These are phyloP conservation scores for Andricus quercusramuli DNA, from an alignment of 2,888 invertebrate genomes.

Conservation along the genomic window DNA sequence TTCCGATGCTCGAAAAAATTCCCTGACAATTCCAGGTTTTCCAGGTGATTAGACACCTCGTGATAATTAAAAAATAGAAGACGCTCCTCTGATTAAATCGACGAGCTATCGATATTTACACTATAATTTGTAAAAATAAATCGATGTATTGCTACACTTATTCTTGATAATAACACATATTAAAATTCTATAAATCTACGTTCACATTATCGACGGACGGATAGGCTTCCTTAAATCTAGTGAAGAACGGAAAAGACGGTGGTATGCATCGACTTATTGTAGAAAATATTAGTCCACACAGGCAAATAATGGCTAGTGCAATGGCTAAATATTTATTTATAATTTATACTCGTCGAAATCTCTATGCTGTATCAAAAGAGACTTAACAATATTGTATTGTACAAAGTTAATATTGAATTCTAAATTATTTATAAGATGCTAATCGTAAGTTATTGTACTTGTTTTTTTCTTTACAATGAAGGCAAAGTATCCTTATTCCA, in stretches of 20 bases:
- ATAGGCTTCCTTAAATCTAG: constrained; percentile 31
- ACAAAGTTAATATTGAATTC: neutral
- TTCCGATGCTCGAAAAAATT: too few species aligned
- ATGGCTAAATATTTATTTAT: constrained; percentile 14
- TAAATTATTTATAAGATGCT: neutral
- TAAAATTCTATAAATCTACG: constrained; percentile 27
- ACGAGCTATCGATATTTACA: constrained; percentile 27
- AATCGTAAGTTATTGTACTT: neutral
- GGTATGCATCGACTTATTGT: constrained; percentile 27
- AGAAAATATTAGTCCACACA: constrained; percentile 14
- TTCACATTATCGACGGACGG: constrained; percentile 34
- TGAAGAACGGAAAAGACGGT: constrained; percentile 41
- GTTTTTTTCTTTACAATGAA: neutral
- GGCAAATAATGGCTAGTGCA: constrained; percentile 29
- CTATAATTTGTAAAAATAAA: constrained; percentile 36
- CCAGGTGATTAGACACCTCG: too few species aligned
- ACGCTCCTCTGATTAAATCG: constrained; percentile 5
- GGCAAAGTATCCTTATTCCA: neutral
- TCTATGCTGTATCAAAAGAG: neutral
- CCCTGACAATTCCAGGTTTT: too few species aligned
- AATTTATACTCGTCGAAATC: neutral
- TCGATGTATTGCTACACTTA: neutral
- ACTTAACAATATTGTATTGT: neutral
- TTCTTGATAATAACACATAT: too few species aligned
- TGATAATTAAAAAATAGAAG: neutral